Evolutionary conservation across 2,113 vertebrate species (phyloP), one percentile per base, ranked within the genome.

Genomic region (Salvelinus sp.): DNA sequence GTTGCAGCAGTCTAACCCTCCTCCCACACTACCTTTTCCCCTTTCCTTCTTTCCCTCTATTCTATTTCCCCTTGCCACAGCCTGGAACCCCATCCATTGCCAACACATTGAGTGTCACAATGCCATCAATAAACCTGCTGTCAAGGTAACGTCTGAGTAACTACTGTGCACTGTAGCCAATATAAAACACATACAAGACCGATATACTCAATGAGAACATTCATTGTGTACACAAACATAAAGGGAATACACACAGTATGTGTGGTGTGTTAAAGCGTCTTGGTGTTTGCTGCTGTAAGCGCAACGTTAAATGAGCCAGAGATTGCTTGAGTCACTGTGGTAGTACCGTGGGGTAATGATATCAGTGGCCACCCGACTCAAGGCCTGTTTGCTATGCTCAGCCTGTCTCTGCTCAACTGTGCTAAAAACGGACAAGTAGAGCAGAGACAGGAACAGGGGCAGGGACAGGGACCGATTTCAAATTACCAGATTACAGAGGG

Each of bases 1-100:
- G 16, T 62, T 9, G n/a, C 58, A 62, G 38, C 38, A 73, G n/a
- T 79, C 54, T 79, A 65, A 87, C 27, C 28, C 33, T 28, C 70
- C 20, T 48, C 25, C 70, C 50, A 33, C 57, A 58, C 6, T 76
- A 9, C 13, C 44, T 72, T 67, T 44, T 38, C 7, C 77, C 73
- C n/a, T 28, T 48, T 69, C 64, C 13, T n/a, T 71, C 48, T 25
- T 30, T 38, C 6, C 22, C n/a, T 20, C 20, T 69, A n/a, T n/a
- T 47, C 30, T 66, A 20, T 44, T 44, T 30, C 85, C 38, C 2
- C 9, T 9, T 44, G 38, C 2, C 92, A 71, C 93, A 99, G 98
- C 98, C 79, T 99, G 98, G 98, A 99, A 99, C 90, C 98, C 98
- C 69, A 99, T 99, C 86, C 98, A 99, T 84, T 99, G 98, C 92